Percentiles rank a stretch among this genome's conserved stretches.
Conservation (phyloP, 2,113 vertebrate genomes). For the Elanus axillaris region DNA sequence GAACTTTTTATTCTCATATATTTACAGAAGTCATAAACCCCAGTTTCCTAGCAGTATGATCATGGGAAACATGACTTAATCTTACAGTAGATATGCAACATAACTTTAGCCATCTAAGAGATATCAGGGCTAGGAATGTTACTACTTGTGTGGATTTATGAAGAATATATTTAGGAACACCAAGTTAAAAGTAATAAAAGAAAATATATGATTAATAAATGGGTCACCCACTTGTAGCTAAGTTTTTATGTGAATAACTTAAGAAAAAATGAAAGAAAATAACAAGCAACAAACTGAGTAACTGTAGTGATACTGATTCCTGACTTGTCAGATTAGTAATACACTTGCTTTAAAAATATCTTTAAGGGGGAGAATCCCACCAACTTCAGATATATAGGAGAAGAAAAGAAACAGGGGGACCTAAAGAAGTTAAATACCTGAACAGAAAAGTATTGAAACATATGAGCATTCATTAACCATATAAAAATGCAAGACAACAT, state of each 20-base stretch:
- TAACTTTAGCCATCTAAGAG: background rate
- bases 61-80: background rate
- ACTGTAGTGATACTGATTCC: background rate
- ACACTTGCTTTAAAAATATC: background rate
- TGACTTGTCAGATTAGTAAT: background rate
- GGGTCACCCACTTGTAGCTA: background rate
- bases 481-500: background rate
- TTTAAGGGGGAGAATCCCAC: background rate
- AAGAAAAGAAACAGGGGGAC: background rate
- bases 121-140: background rate
- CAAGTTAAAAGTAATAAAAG: background rate
- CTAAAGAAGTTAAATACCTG: background rate
- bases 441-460: background rate
- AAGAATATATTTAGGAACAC: background rate
- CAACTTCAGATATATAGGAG: background rate
- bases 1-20: background rate
- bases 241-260: background rate
- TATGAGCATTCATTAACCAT: background rate
- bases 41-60: background rate
- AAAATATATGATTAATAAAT: background rate
- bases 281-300: background rate
- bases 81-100: background rate
- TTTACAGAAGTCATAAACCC: background rate
- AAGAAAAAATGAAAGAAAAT: background rate
- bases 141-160: background rate